These are phyloP conservation scores for Allophyes oxyacanthae DNA, from an alignment of 2,888 invertebrate species.

Conservation along the genomic window DNA sequence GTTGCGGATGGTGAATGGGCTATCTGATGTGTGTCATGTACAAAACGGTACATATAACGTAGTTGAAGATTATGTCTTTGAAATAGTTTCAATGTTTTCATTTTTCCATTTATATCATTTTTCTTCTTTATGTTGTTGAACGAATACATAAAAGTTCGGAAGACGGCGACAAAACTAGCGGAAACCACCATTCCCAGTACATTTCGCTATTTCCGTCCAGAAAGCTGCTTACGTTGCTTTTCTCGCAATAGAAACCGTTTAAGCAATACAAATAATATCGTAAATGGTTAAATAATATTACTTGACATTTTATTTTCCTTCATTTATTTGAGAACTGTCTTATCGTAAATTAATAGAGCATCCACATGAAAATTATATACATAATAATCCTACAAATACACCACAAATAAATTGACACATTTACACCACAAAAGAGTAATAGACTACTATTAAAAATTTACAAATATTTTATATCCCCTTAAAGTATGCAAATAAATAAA, in stretches of 20 bases:
- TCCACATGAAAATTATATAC: too few relatives aligned
- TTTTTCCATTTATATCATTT: conserved; percentile 12
- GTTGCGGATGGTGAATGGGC: conserved; percentile 24
- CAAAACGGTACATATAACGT: conserved; percentile 10
- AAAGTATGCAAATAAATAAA: too few relatives aligned
- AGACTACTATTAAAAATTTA: too few relatives aligned
- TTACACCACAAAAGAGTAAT: conserved; percentile 5
- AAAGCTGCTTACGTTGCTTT: conserved; percentile 9
- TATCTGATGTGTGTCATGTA: conserved; percentile 10
- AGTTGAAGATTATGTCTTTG: conserved; percentile 9
- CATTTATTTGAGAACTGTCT: too few relatives aligned
- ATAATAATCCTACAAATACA: too few relatives aligned
- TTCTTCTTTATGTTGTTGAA: conserved; percentile 16
- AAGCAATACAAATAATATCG: background rate
- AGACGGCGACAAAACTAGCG: conserved; percentile 11
- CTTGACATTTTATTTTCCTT: too few relatives aligned
- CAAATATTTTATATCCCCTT: too few relatives aligned
- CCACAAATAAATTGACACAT: background rate
- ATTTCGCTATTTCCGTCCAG: conserved; percentile 30
- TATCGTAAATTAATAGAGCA: too few relatives aligned
- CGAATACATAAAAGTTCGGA: conserved; percentile 30
- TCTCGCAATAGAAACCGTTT: conserved; percentile 5
- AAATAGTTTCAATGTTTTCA: conserved; percentile 13
- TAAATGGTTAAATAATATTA: background rate
- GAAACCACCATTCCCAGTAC: conserved; percentile 18